phyloP scores from a whole-genome alignment of 2,113 vertebrate genomes.

The Eudyptes chrysolophus region DNA sequence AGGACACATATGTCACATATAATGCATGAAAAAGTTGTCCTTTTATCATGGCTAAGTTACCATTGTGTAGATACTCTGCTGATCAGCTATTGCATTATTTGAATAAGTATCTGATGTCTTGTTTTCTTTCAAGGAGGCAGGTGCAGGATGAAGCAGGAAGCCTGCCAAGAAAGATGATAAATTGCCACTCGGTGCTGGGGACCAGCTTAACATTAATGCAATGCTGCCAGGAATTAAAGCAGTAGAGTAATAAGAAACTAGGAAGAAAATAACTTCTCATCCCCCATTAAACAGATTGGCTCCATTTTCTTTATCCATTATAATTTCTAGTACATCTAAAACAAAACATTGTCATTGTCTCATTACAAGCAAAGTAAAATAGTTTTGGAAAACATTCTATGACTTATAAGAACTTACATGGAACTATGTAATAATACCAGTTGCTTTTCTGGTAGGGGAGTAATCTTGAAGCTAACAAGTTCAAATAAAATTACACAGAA shows the following conservation, averaged over 20 bases:
- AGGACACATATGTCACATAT: slow-evolving; percentile 74
- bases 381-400: background rate
- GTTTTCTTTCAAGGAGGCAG: slow-evolving; percentile 81
- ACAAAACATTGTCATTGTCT: background rate
- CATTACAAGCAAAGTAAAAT: background rate
- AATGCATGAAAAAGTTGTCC: slow-evolving; percentile 77
- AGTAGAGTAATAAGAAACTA: slow-evolving; percentile 57
- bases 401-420: background rate
- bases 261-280: slow-evolving; percentile 55
- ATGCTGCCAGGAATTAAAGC: slow-evolving; percentile 65
- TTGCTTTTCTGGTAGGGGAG: background rate
- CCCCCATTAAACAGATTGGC: slow-evolving; percentile 6
- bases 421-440: background rate
- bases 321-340: background rate
- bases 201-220: slow-evolving; percentile 61
- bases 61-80: slow-evolving; percentile 77
- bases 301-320: background rate
- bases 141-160: slow-evolving; percentile 82
- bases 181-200: slow-evolving; percentile 70
- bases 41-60: slow-evolving; percentile 80
- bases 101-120: slow-evolving; percentile 82
- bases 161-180: slow-evolving; percentile 87
- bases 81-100: slow-evolving; percentile 83
- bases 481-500: background rate
- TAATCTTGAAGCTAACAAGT: background rate